Base-by-base conservation (phyloP, 2,797 vertebrate species). In the Mareca penelope region DNA sequence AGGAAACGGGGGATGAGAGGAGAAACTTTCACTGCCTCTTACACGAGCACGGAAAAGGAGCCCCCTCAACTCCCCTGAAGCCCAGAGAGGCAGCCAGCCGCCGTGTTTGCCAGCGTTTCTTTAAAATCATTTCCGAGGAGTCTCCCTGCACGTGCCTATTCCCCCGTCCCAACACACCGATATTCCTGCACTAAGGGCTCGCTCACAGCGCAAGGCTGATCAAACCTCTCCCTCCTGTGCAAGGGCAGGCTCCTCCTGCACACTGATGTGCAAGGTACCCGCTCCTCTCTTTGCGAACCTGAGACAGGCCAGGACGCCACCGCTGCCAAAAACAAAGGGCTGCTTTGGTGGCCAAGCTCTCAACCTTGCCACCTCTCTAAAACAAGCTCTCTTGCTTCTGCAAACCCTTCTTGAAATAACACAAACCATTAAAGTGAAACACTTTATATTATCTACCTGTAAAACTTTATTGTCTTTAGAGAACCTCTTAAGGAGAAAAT, bases 341-440 rank as follows among this genome's bases (percentile, higher is more conserved):
- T 3, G 11, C 69, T 55, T 44, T 8, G 28, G 75, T 12, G 7
- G 81, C 57, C 0, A 0, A 69, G 44, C 72, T 24, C 72, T 39
- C 67, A 33, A 60, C 37, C 21, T 15, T 15, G 46, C 31, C 33
- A 40, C 13, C 76, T 80, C 7, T 1, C 57, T 77, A 39, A 65
- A 93, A 35, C 29, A 88, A 86, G 64, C 72, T 64, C 56, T 72
- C 7, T 2, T 24, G 64, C 79, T 77, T 68, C 12, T 61, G 37
- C 63, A 81, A 94, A 79, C 39, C 15, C 64, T n/a, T 88, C 76
- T 35, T 56, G 48, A 75, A 94, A 75, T 10, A 85, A 77, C 37
- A 80, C 6, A 87, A 68, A 42, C 28, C 71, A 52, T 35, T 72
- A 15, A 23, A 80, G 56, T 5, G 60, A 72, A 55, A 80, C 21